Evolutionary conservation across 2,888 invertebrate genomes (phyloP), one percentile per base, ranked within the genome.

Genomic region (Horisme vitalbata): DNA sequence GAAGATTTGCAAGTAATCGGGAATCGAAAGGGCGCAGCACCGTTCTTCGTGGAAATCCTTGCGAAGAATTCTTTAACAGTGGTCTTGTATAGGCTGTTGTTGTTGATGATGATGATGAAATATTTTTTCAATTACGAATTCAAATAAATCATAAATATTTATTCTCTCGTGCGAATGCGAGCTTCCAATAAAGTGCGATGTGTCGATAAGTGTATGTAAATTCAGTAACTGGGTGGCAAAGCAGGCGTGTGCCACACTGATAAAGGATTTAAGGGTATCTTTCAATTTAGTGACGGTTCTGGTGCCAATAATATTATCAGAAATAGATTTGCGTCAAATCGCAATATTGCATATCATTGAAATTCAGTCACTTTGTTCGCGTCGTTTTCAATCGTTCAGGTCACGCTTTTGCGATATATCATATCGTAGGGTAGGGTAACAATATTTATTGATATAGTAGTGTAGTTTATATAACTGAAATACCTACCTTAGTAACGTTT

Each of bases 181-280:
- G 63, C 52, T 63, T 59, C 65, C 72, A 74, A 74, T 75, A 74
- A 70, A 70, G 64, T 65, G 64, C 48, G 49, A 56, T 60, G 63
- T 64, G 63, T 68, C 72, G 72, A 78, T 76, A 79, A 79, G 75
- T 78, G 65, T 75, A 75, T 77, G 75, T 68, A 74, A 79, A 79
- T 78, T 78, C 66, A 66, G 63, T 60, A 63, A 60, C 63, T 63
- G 61, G 62, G 62, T 61, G 64, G 65, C 39, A 60, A 63, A 65
- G 66, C 68, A 61, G 68, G 79, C 77, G 71, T 81, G 83, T 64
- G 70, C 55, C 58, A 56, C 41, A 48, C 75, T 75, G 82, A 83
- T 83, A 83, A 81, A 72, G 71, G 79, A 69, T 74, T 81, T 75
- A 71, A 68, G 73, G 73, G 67, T 73, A 66, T 75, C 79, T 81